Conservation (phyloP, 1,140 invertebrate genomes). For the Bactericera cockerelli region DNA sequence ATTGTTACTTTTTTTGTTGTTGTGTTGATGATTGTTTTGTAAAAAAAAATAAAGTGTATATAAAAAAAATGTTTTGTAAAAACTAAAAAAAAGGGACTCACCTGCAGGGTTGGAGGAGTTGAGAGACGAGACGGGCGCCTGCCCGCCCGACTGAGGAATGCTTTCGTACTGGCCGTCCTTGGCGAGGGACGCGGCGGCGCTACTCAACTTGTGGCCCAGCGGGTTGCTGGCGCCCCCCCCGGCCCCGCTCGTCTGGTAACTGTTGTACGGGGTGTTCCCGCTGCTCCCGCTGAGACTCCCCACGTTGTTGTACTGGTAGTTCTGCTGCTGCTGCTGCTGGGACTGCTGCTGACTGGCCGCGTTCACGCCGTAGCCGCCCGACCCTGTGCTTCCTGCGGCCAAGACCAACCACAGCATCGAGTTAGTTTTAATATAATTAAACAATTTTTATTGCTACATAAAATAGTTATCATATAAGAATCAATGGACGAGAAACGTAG, state of each 20-base stretch:
- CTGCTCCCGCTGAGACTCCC: not conserved
- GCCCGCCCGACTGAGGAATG: not conserved
- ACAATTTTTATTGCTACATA: slow-evolving; percentile 14
- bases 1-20: too few relatives aligned
- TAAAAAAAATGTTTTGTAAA: too few relatives aligned
- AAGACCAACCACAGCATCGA: too few relatives aligned
- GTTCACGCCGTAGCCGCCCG: slow-evolving; percentile 4
- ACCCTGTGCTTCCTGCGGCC: too few relatives aligned
- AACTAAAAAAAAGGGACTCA: too few relatives aligned
- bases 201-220: not conserved
- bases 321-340: not conserved
- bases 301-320: not conserved
- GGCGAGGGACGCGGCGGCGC: not conserved
- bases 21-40: too few relatives aligned
- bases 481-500: too few relatives aligned
- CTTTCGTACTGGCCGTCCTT: not conserved
- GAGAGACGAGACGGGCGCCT: slow-evolving; percentile 5
- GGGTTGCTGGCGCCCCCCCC: not conserved
- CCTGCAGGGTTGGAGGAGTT: slow-evolving; percentile 14
- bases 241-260: not conserved
- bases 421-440: too few relatives aligned
- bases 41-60: too few relatives aligned
- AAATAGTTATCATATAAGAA: too few relatives aligned
- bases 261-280: not conserved
- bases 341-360: slow-evolving; percentile 9